A percentile compares a stretch with the other conserved stretches of the same genome.
These are phyloP conservation scores for Cerastis leucographa DNA, from an alignment of 2,888 invertebrate genomes.

Conservation along the genomic window DNA sequence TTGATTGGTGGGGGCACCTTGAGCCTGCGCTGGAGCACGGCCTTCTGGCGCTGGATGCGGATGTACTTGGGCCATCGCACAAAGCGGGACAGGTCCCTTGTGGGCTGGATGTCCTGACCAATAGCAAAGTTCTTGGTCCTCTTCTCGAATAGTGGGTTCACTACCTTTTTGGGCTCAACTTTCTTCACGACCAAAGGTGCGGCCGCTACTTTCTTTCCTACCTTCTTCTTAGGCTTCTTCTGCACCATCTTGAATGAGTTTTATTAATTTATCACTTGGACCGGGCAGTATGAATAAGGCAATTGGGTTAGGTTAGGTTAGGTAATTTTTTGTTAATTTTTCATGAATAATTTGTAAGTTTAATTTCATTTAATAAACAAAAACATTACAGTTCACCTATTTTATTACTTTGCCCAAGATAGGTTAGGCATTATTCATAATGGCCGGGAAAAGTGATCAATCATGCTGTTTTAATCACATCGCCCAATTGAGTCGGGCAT, in stretches of 20 bases:
- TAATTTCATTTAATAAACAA: no score
- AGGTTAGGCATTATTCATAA: no score
- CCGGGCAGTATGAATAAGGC: no score
- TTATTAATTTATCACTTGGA: no score
- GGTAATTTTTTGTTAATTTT: no score
- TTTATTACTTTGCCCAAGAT: no score
- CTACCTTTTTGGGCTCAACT: slow-evolving; percentile 97
- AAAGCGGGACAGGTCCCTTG: slow-evolving; percentile 98
- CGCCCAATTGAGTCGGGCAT: no score
- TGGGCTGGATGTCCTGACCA: slow-evolving; percentile 99
- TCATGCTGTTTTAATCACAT: no score
- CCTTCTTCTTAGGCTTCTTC: slow-evolving; percentile 96
- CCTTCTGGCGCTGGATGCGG: slow-evolving; percentile 98
- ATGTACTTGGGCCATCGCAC: slow-evolving; percentile 99
- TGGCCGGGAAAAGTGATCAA: no score
- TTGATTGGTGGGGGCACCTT: slow-evolving; percentile 99
- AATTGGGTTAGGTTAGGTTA: no score
- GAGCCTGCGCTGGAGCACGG: slow-evolving; percentile 98
- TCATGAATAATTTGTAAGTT: no score
- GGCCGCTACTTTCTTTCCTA: slow-evolving; percentile 98
- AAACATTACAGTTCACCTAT: no score
- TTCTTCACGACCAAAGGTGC: slow-evolving; percentile 98
- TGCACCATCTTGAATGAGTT: slow-evolving; percentile 89
- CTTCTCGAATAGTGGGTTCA: slow-evolving; percentile 99
- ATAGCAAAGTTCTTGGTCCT: slow-evolving; percentile 99